Conservation (phyloP, 2,888 invertebrate species). For the Ophioninae sp. region DNA sequence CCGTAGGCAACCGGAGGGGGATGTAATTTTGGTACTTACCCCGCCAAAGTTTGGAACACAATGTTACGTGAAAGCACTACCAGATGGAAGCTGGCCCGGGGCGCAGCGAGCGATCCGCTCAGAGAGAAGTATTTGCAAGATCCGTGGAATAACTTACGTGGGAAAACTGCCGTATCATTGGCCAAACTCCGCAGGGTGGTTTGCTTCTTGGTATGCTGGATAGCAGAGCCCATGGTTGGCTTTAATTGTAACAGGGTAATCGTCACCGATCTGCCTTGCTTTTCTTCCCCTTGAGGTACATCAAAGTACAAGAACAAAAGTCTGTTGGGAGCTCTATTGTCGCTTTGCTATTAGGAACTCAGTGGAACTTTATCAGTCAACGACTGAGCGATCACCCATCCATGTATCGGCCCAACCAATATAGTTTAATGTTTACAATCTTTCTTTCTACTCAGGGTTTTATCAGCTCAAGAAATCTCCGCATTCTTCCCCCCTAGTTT, state of each 20-base stretch:
- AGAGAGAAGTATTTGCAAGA: constrained; percentile 70
- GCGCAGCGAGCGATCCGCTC: constrained; percentile 37
- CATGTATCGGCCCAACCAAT: background rate
- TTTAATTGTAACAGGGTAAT: constrained; percentile 54
- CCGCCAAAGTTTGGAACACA: constrained; percentile 74
- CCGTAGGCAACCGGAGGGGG: constrained; percentile 68
- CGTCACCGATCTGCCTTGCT: constrained; percentile 35
- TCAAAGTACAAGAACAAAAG: background rate
- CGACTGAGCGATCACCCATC: background rate
- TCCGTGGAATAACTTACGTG: constrained; percentile 70
- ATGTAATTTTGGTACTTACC: constrained; percentile 77
- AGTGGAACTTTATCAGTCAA: background rate
- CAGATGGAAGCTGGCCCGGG: constrained; percentile 71
- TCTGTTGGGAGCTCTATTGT: background rate
- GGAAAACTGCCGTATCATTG: constrained; percentile 68
- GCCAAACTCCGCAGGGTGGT: constrained; percentile 51
- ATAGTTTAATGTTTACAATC: background rate
- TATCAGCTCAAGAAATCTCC: background rate
- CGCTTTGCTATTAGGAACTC: background rate
- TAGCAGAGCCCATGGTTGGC: constrained; percentile 13
- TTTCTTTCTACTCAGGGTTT: background rate
- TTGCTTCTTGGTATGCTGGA: constrained; percentile 14
- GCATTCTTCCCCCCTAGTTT: background rate
- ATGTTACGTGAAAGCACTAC: constrained; percentile 77
- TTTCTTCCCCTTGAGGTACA: background rate